Evolutionary conservation across 2,888 invertebrate species (phyloP).

Genomic region (Seira sanloemensis): DNA sequence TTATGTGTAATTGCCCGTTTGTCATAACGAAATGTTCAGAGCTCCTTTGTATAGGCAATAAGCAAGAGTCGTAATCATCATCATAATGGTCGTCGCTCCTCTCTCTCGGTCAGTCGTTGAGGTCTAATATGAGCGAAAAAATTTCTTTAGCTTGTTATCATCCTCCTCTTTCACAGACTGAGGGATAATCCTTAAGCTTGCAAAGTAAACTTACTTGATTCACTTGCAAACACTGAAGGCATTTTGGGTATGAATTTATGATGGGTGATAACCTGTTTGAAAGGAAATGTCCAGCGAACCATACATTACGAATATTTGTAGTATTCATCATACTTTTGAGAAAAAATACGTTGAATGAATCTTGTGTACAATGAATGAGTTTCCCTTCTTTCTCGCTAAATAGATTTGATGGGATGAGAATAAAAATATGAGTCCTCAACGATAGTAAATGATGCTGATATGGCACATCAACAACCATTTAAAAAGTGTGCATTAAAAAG

Average conservation of each 20-base stretch:
- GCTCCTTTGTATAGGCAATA: slow-evolving; percentile 60
- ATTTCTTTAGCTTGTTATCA: slow-evolving; percentile 56
- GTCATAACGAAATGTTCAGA: slow-evolving; percentile 61
- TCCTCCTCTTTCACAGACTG: slow-evolving; percentile 50
- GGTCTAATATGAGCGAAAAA: background rate
- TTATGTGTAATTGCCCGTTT: slow-evolving; percentile 64
- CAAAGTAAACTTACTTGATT: slow-evolving; percentile 17
- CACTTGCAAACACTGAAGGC: slow-evolving; percentile 39
- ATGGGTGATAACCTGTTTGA: slow-evolving; percentile 66
- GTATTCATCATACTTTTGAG: slow-evolving; percentile 16
- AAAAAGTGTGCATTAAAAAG: slow-evolving; percentile 14
- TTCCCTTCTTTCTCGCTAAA: background rate
- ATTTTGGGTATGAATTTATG: slow-evolving; percentile 63
- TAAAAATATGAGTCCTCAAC: slow-evolving; percentile 11
- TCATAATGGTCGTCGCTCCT: slow-evolving; percentile 16
- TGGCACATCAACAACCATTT: slow-evolving; percentile 35
- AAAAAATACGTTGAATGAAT: slow-evolving; percentile 51
- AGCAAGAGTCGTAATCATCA: slow-evolving; percentile 58
- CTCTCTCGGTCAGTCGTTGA: slow-evolving; percentile 14
- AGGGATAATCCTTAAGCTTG: slow-evolving; percentile 25
- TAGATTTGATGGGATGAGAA: slow-evolving; percentile 32
- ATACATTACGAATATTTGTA: slow-evolving; percentile 10
- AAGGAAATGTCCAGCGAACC: slow-evolving; percentile 64
- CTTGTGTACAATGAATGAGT: slow-evolving; percentile 41
- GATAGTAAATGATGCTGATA: slow-evolving; percentile 35